Evolutionary conservation across 1,140 invertebrate species (phyloP), one percentile per base, ranked within the genome.

Genomic region (Ptiloglossa arizonensis): DNA sequence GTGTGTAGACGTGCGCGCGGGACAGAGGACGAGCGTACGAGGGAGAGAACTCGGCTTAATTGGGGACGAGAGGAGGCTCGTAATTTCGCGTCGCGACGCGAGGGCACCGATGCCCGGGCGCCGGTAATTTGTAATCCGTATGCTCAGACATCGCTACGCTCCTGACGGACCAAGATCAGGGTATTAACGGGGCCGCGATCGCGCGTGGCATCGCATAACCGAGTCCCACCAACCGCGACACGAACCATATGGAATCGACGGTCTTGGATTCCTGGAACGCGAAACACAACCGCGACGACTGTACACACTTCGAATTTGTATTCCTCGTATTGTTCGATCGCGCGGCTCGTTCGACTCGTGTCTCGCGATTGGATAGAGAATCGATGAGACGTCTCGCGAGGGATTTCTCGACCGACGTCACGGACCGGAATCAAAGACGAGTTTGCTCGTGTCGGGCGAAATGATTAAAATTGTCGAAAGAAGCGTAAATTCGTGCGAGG

Each of bases 71-170:
- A 81, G 82, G 64, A 71, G 79, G 82, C 83, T 84, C 82, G 80
- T 85, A 85, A 85, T 85, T 85, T 85, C 72, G 63, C 68, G 82
- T 85, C 82, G 83, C 82, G 82, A 85, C 83, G 71, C 54, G 68
- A 84, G 68, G 82, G 82, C 81, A 84, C 66, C 72, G 62, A 44
- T 72, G 66, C 38, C 52, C 59, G 46, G 78, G 68, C 50, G 83
- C 63, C 83, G 41, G 83, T 76, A 85, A 85, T 85, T 85, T 81
- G 82, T 81, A 77, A 85, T 72, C 68, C 74, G 72, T 71, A 72
- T 84, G 83, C 72, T 73, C 46, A 57, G 78, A 70, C 78, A 72
- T 48, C 63, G 67, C 67, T 56, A 72, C 63, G 68, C 32, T 46
- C 19, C 62, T 64, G 79, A 74, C 72, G 38, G 46, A 64, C 64